Evolutionary conservation across 2,113 vertebrate species (phyloP).

Genomic region (Sander vitreus): DNA sequence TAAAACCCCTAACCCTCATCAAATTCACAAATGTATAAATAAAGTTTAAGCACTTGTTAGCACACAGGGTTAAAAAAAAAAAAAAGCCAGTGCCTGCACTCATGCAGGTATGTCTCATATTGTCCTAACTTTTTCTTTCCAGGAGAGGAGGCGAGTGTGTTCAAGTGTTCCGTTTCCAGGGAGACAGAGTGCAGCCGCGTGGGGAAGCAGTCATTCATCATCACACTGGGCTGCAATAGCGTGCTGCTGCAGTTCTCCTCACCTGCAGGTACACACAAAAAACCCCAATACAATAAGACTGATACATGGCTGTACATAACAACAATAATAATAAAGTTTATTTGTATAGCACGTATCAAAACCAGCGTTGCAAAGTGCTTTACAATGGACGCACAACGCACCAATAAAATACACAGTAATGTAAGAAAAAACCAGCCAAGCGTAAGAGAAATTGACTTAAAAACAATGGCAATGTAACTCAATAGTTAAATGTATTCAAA

Average conservation of each 20-base stretch:
- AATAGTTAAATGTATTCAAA: no score
- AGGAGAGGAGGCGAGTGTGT: conserved; percentile 93
- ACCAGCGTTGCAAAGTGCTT: no score
- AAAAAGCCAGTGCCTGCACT: background rate
- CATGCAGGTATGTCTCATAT: background rate
- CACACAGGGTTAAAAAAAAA: no score
- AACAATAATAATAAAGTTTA: no score
- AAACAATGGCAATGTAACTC: no score
- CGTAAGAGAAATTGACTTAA: no score
- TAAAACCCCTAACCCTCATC: background rate
- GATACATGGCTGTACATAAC: background rate
- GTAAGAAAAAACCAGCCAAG: no score
- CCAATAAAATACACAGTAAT: no score
- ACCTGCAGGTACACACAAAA: conserved; percentile 84
- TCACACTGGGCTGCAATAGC: conserved; percentile 95
- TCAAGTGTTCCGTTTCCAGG: conserved; percentile 91
- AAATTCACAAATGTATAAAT: background rate
- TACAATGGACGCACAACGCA: no score
- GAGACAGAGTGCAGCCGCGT: conserved; percentile 96
- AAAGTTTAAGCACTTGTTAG: background rate
- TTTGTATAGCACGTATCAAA: no score
- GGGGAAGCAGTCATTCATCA: conserved; percentile 97
- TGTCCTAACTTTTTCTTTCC: conserved; percentile 43
- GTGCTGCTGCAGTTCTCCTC: conserved; percentile 95
- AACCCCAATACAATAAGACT: background rate